Conservation (phyloP, 2,888 invertebrate species). For the Disparrhopalites patrizii region DNA sequence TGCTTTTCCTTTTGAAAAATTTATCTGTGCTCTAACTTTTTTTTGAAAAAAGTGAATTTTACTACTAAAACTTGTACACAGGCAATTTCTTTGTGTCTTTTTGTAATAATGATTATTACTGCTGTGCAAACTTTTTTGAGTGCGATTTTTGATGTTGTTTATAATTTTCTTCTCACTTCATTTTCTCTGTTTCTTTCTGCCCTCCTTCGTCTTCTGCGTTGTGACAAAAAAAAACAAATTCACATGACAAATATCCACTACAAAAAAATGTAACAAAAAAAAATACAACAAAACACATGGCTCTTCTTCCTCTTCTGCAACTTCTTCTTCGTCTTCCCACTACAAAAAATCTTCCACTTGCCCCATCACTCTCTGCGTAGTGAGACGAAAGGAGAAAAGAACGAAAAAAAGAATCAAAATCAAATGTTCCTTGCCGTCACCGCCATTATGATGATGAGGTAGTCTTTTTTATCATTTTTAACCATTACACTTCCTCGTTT, state of each 20-base stretch:
- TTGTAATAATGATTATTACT: too few species aligned
- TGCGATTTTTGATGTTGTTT: too few species aligned
- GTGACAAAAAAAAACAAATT: too few species aligned
- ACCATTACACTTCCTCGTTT: not conserved
- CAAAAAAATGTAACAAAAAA: not conserved
- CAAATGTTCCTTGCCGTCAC: conserved; percentile 95
- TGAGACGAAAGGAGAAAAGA: conserved; percentile 36
- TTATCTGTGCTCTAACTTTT: too few species aligned
- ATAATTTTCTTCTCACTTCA: too few species aligned
- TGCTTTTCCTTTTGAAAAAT: too few species aligned
- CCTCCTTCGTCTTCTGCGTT: too few species aligned
- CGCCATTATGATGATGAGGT: conserved; percentile 89
- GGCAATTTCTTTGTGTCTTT: too few species aligned
- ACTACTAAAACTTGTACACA: too few species aligned
- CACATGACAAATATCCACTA: not conserved
- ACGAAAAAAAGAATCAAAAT: conserved; percentile 62
- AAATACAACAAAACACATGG: not conserved
- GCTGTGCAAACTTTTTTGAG: too few species aligned
- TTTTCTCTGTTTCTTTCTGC: too few species aligned
- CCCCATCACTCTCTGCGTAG: conserved; percentile 30
- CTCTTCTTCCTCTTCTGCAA: not conserved
- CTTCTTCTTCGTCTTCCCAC: not conserved
- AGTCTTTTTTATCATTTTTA: conserved; percentile 16
- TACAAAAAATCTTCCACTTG: not conserved
- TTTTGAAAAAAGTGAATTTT: too few species aligned